Evolutionary conservation across 1,140 invertebrate species (phyloP).

Genomic region (Anastatus disparis): DNA sequence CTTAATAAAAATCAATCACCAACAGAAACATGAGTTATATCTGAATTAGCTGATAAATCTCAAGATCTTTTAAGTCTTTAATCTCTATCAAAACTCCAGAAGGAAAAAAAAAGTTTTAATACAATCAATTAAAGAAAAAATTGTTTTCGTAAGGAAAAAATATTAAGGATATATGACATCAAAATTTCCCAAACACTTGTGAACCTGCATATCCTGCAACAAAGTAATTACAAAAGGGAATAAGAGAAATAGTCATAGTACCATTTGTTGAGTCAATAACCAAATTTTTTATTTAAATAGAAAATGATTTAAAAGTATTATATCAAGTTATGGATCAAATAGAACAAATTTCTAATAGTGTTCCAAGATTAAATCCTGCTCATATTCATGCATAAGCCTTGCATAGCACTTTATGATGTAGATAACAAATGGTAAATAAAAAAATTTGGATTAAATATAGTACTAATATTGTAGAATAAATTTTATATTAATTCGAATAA

Average conservation of each 20-base stretch:
- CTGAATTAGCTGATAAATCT: too few species aligned
- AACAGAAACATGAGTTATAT: too few species aligned
- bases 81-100: too few species aligned
- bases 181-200: constrained; percentile 54
- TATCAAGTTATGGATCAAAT: constrained; percentile 49
- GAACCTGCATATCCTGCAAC: constrained; percentile 1
- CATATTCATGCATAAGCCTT: constrained; percentile 72
- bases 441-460: neutral
- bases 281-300: constrained; percentile 78
- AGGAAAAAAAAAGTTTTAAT: too few species aligned
- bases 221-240: constrained; percentile 59
- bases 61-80: too few species aligned
- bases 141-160: constrained; percentile 71
- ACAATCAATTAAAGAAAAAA: too few species aligned
- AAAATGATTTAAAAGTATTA: constrained; percentile 69
- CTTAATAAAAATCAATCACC: too few species aligned
- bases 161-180: constrained; percentile 68
- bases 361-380: constrained; percentile 61
- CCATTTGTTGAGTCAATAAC: constrained; percentile 76
- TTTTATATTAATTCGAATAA: too few species aligned
- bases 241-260: constrained; percentile 70
- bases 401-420: constrained; percentile 77
- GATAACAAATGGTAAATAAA: constrained; percentile 77
- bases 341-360: constrained; percentile 41
- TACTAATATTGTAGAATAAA: neutral